Conservation (phyloP, 2,888 invertebrate species). For the Drosophila planitibia region DNA sequence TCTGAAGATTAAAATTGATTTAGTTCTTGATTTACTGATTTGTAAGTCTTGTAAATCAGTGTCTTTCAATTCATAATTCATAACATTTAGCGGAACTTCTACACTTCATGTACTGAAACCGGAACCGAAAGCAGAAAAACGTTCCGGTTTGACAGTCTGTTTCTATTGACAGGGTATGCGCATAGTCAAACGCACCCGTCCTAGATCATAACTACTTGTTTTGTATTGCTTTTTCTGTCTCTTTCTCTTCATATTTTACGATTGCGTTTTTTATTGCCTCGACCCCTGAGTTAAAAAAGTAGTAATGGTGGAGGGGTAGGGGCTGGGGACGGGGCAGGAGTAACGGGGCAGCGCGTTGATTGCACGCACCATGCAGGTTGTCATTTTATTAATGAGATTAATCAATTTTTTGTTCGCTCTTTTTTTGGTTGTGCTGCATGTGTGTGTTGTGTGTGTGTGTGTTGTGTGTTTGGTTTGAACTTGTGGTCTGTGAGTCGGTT, state of each 20-base stretch:
- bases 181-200: accelerated
- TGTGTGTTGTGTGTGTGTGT: slow-evolving; percentile 11
- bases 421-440: slow-evolving; percentile 24
- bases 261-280: slow-evolving; percentile 76
- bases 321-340: not conserved
- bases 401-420: slow-evolving; percentile 70
- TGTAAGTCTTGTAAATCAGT: not conserved
- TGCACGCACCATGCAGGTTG: slow-evolving; percentile 80
- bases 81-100: not conserved
- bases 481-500: slow-evolving; percentile 45
- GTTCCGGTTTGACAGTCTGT: accelerated
- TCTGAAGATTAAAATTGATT: not conserved
- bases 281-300: slow-evolving; percentile 36
- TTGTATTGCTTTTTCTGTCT: slow-evolving; percentile 1
- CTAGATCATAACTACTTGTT: slow-evolving; percentile 27
- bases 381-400: slow-evolving; percentile 82
- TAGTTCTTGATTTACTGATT: not conserved
- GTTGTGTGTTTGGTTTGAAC: slow-evolving; percentile 38
- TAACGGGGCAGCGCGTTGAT: slow-evolving; percentile 58
- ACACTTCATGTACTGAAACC: not conserved
- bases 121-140: not conserved
- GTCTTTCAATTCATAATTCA: not conserved
- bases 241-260: slow-evolving; percentile 68
- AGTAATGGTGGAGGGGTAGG: not conserved
- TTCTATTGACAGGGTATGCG: slow-evolving; percentile 23